A percentile compares a stretch with the other conserved stretches of the same genome.
Conservation (phyloP, 92 coral and sea anemone species). For the Porites evermanni region DNA sequence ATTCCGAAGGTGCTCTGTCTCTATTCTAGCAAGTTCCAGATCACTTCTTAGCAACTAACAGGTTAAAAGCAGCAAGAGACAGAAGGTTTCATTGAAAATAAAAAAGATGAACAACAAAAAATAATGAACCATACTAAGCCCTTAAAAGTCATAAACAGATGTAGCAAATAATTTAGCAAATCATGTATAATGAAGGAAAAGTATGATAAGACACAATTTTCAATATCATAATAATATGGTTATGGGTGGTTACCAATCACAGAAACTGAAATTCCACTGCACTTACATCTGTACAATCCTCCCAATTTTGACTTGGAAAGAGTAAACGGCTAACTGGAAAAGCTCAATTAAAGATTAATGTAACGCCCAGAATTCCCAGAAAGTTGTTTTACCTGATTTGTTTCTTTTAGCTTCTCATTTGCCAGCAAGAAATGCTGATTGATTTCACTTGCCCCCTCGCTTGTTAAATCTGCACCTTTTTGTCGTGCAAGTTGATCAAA, state of each 20-base stretch:
- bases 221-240: too few relatives aligned
- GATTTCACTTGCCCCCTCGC: conserved; percentile 39
- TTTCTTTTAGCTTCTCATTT: conserved; percentile 53
- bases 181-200: too few relatives aligned
- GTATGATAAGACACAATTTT: too few relatives aligned
- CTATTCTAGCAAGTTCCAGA: conserved; percentile 62
- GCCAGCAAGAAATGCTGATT: conserved; percentile 30
- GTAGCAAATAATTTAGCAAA: too few relatives aligned
- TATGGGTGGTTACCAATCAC: too few relatives aligned
- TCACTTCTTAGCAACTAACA: conserved; percentile 64
- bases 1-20: conserved; percentile 81
- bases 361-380: too few relatives aligned
- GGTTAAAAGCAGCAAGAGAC: conserved; percentile 19
- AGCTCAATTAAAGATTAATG: too few relatives aligned
- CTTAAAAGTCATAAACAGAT: neutral
- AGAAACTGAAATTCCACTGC: too few relatives aligned
- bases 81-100: neutral
- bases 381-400: conserved; percentile 58
- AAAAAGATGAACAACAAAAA: neutral
- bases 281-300: neutral
- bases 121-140: neutral
- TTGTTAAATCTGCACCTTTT: conserved; percentile 23
- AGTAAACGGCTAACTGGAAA: neutral
- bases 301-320: neutral
- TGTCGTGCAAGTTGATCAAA: conserved; percentile 43